These are phyloP conservation scores for Galaxias olidus DNA, from an alignment of 2,797 vertebrate genomes.

Conservation along the genomic window DNA sequence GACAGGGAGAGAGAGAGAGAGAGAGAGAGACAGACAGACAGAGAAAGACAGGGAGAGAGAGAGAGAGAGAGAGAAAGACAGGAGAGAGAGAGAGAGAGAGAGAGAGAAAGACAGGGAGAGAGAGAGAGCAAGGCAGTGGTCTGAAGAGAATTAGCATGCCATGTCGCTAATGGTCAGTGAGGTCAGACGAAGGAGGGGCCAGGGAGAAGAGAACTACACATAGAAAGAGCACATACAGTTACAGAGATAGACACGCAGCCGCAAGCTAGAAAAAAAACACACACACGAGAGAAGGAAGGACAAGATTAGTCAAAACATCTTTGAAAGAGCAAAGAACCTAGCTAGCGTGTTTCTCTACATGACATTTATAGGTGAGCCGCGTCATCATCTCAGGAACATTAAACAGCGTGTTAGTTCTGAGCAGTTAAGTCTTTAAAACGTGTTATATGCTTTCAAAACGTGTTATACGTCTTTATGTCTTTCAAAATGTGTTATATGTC, in stretches of 20 bases:
- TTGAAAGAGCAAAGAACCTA: not conserved
- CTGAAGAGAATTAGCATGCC: too few species aligned
- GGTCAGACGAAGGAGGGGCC: slow-evolving; percentile 34
- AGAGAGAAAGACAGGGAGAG: not conserved
- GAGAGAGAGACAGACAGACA: not conserved
- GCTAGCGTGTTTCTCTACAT: too few species aligned
- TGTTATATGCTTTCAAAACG: too few species aligned
- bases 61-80: not conserved
- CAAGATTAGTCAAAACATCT: slow-evolving; percentile 22
- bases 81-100: not conserved
- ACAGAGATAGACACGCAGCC: slow-evolving; percentile 38
- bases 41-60: not conserved
- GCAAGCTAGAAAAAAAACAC: slow-evolving; percentile 38
- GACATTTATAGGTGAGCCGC: too few species aligned
- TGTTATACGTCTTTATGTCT: too few species aligned
- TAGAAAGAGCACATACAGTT: slow-evolving; percentile 26
- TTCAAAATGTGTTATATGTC: too few species aligned
- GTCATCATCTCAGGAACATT: too few species aligned
- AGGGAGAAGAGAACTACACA: slow-evolving; percentile 23
- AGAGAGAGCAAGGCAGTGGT: too few species aligned
- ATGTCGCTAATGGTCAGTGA: too few species aligned
- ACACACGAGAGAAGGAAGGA: slow-evolving; percentile 23
- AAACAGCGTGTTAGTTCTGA: too few species aligned
- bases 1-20: too few species aligned
- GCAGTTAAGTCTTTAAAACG: too few species aligned